Evolutionary conservation across 2,113 vertebrate genomes (phyloP).

Genomic region (Falco punctatus): DNA sequence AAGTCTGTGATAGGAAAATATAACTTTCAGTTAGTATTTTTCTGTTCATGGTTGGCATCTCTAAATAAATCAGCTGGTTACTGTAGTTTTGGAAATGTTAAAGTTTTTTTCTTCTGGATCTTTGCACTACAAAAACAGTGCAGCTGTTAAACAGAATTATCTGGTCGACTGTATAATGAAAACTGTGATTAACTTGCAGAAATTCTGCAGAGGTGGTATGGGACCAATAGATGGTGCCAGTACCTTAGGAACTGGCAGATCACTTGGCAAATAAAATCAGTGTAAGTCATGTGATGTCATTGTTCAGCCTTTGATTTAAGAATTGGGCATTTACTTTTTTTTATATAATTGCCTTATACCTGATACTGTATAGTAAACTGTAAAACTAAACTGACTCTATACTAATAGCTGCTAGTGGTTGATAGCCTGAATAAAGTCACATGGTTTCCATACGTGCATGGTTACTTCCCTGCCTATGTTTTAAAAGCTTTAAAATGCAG

Average conservation of each 20-base stretch:
- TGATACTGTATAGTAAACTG: background rate
- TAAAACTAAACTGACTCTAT: background rate
- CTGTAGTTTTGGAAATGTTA: background rate
- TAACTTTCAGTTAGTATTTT: background rate
- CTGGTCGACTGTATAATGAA: background rate
- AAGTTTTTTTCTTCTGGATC: background rate
- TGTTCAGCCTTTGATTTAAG: background rate
- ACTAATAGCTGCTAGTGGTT: background rate
- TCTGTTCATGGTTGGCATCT: background rate
- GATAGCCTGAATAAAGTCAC: background rate
- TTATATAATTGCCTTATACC: background rate
- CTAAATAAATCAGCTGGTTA: background rate
- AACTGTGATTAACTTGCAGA: background rate
- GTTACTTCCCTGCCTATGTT: background rate
- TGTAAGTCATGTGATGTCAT: background rate
- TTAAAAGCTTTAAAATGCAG: background rate
- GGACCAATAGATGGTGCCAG: constrained; percentile 74
- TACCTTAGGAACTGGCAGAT: constrained; percentile 17
- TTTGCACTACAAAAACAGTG: background rate
- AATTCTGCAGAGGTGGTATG: constrained; percentile 16
- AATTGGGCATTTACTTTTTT: too few relatives aligned
- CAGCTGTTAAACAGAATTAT: background rate
- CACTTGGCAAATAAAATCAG: background rate
- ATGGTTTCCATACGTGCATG: fast-evolving
- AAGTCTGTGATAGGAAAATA: background rate